Evolutionary conservation across 2,888 invertebrate species (phyloP), one percentile per base, ranked within the genome.

Genomic region (Clivina fossor): DNA sequence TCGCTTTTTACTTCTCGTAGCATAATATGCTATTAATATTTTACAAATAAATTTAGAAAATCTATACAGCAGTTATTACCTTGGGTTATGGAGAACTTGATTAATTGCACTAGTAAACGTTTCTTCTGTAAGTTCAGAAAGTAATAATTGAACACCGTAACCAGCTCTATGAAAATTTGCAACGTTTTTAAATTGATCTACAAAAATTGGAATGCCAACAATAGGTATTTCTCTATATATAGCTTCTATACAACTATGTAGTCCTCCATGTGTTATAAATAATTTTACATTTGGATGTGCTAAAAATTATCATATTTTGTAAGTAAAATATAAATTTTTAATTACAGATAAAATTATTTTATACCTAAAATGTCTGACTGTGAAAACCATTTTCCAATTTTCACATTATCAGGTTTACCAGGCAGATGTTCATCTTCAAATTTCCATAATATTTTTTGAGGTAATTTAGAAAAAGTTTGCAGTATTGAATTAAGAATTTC

Each of bases 81-180:
- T 69, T 2, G 61, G 58, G 55, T 78, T 71, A 1, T 62, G 61
- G 2, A 75, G 62, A 2, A 76, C 62, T 46, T 70, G 65, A 1
- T 70, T 60, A 20, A 78, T 68, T 15, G 70, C 70, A 24, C 66
- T 59, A 1, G 69, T 62, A 9, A 78, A 57, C 8, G 65, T 65
- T 54, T 73, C 72, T 53, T 73, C 73, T n/a, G 69, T 70, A 8
- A 78, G 59, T 4, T 68, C 65, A 16, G 71, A 68, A 56, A 72
- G 74, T 11, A 64, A 65, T 4, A 77, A 51, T 3, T 64, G 65
- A 4, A 72, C 56, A 1, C 71, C 75, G 38, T 70, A 73, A 7
- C 77, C 78, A 8, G 24, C 15, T 2, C 11, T 13, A 30, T 37
- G 51, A 2, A 56, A 49, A n/a, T 30, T 40, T 5, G 26, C 51